A percentile compares a stretch with the other conserved stretches of the same genome.
phyloP scores from a whole-genome alignment of 2,113 vertebrate genomes.

The Takifugu bimaculatus region DNA sequence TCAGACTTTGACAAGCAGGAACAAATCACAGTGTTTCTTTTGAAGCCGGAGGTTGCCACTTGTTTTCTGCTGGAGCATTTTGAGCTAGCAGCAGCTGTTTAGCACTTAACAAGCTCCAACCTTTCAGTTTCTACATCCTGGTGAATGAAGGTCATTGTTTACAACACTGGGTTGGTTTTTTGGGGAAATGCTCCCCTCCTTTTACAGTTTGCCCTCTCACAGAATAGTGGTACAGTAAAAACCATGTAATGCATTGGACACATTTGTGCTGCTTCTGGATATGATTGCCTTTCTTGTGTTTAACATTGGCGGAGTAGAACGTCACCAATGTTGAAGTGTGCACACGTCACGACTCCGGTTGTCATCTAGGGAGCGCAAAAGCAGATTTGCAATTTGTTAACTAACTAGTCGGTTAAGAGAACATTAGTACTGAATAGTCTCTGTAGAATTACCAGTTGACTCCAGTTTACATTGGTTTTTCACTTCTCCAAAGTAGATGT shows the following conservation, averaged over 20 bases:
- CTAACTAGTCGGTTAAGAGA: constrained; percentile 64
- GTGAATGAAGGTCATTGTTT: constrained; percentile 73
- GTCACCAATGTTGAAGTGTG: constrained; percentile 64
- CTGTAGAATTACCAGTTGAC: constrained; percentile 83
- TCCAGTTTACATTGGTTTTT: constrained; percentile 85
- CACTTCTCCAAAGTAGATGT: constrained; percentile 84
- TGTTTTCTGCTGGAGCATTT: constrained; percentile 63
- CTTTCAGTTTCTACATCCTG: constrained; percentile 37
- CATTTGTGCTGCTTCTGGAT: constrained; percentile 77
- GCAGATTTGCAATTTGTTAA: constrained; percentile 61
- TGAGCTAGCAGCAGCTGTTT: constrained; percentile 48
- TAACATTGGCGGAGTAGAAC: constrained; percentile 63
- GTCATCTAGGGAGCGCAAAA: constrained; percentile 67
- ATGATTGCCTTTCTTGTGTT: constrained; percentile 76
- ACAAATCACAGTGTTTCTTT: neutral
- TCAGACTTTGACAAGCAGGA: constrained; percentile 44
- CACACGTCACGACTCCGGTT: constrained; percentile 61
- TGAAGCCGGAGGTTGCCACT: constrained; percentile 64
- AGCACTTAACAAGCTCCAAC: constrained; percentile 66
- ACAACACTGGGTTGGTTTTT: constrained; percentile 40
- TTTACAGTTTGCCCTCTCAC: constrained; percentile 37
- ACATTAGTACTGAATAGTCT: constrained; percentile 78
- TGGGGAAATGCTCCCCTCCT: constrained; percentile 42
- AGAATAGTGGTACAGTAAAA: constrained; percentile 71
- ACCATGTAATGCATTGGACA: constrained; percentile 72